Percentiles rank a stretch among this genome's conserved stretches.
Evolutionary conservation across 2,797 vertebrate genomes (phyloP).

Genomic region (Chrosomus eos): DNA sequence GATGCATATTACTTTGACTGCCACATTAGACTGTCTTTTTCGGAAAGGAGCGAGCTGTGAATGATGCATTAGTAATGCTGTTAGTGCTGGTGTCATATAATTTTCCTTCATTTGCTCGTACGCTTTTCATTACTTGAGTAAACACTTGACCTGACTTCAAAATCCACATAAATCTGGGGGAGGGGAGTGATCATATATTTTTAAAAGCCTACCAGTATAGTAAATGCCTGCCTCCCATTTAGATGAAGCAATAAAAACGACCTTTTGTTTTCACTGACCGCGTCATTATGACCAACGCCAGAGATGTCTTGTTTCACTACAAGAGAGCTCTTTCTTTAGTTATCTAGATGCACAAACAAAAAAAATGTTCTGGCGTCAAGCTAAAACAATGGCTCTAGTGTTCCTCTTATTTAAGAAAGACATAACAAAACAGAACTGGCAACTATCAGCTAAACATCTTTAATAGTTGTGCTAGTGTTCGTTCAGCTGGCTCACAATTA

Average conservation of each 20-base stretch:
- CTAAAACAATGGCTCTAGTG: conserved; percentile 46
- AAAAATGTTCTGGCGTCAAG: not conserved
- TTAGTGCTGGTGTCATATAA: conserved; percentile 29
- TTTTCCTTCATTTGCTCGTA: conserved; percentile 23
- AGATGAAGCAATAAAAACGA: conserved; percentile 22
- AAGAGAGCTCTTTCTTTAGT: conserved; percentile 52
- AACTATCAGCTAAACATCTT: not conserved
- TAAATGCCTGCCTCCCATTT: not conserved
- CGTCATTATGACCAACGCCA: not conserved
- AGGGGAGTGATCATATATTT: conserved; percentile 22
- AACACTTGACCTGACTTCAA: conserved; percentile 13
- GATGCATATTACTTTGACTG: conserved; percentile 41
- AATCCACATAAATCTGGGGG: not conserved
- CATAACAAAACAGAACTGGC: conserved; percentile 1
- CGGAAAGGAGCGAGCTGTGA: not conserved
- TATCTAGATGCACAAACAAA: conserved; percentile 4
- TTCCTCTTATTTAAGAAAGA: conserved; percentile 13
- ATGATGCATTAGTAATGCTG: conserved; percentile 30
- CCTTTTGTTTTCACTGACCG: conserved; percentile 41
- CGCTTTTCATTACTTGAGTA: conserved; percentile 13
- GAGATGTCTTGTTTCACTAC: conserved; percentile 38
- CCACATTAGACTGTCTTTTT: conserved; percentile 46
- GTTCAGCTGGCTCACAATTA: not conserved
- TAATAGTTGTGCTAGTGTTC: not conserved
- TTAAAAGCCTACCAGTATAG: not conserved